phyloP scores from a whole-genome alignment of 2,113 vertebrate genomes.

The Paradoxurus hermaphroditus region DNA sequence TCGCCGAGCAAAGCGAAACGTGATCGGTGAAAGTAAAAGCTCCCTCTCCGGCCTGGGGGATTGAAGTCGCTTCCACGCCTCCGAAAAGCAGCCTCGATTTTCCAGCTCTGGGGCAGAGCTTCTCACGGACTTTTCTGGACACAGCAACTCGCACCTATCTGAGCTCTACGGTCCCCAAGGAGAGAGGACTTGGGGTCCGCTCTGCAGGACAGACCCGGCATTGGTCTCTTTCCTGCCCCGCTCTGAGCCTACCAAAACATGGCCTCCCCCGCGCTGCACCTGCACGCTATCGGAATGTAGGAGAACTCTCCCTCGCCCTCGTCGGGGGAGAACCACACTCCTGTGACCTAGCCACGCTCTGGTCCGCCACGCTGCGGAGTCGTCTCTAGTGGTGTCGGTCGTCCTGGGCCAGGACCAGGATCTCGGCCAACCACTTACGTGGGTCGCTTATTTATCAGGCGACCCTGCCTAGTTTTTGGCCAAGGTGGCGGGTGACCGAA shows the following conservation, averaged over 20 bases:
- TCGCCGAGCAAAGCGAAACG: neutral
- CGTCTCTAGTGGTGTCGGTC: neutral
- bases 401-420: neutral
- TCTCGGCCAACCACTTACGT: neutral
- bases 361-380: neutral
- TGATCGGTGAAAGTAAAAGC: neutral
- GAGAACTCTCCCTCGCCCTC: no score
- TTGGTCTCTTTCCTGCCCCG: neutral
- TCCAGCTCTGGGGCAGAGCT: neutral
- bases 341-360: fast-evolving
- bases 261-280: neutral
- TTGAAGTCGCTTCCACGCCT: neutral
- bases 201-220: fast-evolving
- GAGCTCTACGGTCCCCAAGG: neutral
- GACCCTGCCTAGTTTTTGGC: neutral
- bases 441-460: neutral
- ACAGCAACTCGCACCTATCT: neutral
- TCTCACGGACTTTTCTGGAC: neutral
- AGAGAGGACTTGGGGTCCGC: no score
- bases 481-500: neutral
- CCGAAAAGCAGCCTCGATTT: neutral
- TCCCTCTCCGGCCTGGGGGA: neutral
- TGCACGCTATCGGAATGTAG: neutral
- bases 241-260: fast-evolving
- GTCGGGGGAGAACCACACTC: neutral